A percentile compares a stretch with the other conserved stretches of the same genome.
These are phyloP conservation scores for Gandaritis pyraliata DNA, from an alignment of 2,888 invertebrate species.

Conservation along the genomic window DNA sequence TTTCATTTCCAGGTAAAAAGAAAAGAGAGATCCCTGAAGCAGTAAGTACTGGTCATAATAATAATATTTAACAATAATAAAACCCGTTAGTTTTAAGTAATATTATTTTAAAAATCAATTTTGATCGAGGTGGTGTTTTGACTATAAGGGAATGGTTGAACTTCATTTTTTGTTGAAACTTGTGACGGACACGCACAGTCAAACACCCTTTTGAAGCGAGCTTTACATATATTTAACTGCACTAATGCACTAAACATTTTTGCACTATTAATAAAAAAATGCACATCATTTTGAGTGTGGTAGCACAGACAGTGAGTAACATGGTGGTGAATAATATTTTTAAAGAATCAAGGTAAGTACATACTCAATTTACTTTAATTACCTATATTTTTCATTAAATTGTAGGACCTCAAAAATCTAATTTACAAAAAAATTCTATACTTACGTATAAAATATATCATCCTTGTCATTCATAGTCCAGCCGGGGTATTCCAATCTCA, in stretches of 20 bases:
- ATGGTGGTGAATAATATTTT: slow-evolving; percentile 16
- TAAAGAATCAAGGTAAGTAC: slow-evolving; percentile 21
- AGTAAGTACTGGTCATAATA: slow-evolving; percentile 28
- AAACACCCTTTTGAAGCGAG: not conserved
- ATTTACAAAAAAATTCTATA: too few species aligned
- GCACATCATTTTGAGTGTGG: slow-evolving; percentile 20
- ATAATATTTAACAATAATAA: too few species aligned
- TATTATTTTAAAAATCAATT: too few species aligned
- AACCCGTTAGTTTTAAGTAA: too few species aligned
- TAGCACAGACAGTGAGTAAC: slow-evolving; percentile 31
- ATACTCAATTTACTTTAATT: not conserved
- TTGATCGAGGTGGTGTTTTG: too few species aligned
- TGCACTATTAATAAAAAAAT: slow-evolving; percentile 3
- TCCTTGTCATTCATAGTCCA: too few species aligned
- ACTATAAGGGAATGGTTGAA: too few species aligned
- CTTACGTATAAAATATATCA: too few species aligned
- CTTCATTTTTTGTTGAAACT: too few species aligned
- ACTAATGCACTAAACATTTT: slow-evolving; percentile 2
- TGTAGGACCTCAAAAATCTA: too few species aligned
- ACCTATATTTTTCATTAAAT: not conserved
- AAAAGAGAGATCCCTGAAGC: slow-evolving; percentile 33
- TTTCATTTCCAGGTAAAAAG: slow-evolving; percentile 23
- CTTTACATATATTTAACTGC: not conserved
- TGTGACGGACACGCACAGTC: too few species aligned
- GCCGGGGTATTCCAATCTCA: too few species aligned